Conservation (phyloP, 2,797 vertebrate genomes). For the Bovichtus variegatus region DNA sequence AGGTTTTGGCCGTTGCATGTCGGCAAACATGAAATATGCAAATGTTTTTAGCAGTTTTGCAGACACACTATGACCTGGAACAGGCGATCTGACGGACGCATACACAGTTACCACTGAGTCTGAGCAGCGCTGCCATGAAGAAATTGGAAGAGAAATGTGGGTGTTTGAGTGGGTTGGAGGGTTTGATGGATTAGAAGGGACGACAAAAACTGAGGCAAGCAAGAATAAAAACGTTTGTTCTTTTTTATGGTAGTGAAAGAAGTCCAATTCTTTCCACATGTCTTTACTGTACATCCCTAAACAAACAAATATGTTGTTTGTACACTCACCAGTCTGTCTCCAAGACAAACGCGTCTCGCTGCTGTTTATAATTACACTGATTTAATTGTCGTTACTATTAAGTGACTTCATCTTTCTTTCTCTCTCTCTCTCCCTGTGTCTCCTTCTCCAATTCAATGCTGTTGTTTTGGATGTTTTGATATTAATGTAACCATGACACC, state of each 20-base stretch:
- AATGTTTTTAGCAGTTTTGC: constrained; percentile 64
- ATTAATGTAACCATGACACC: constrained; percentile 81
- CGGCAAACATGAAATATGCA: constrained; percentile 73
- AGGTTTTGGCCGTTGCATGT: constrained; percentile 53
- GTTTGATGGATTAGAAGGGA: constrained; percentile 60
- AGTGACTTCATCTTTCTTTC: constrained; percentile 69
- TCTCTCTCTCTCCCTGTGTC: constrained; percentile 23
- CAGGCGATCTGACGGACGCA: constrained; percentile 39
- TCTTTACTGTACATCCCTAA: constrained; percentile 52
- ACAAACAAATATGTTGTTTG: constrained; percentile 77
- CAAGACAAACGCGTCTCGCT: constrained; percentile 47
- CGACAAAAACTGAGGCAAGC: constrained; percentile 47
- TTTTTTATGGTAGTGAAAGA: constrained; percentile 42
- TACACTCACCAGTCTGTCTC: constrained; percentile 53
- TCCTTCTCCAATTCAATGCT: constrained; percentile 48
- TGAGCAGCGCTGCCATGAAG: constrained; percentile 53
- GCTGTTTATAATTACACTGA: constrained; percentile 71
- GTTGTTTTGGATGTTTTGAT: constrained; percentile 79
- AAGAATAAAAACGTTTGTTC: constrained; percentile 50
- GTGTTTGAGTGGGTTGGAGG: constrained; percentile 17
- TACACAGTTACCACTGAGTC: constrained; percentile 59
- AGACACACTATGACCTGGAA: constrained; percentile 45
- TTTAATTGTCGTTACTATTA: constrained; percentile 71
- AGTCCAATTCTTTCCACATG: constrained; percentile 63
- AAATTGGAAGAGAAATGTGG: constrained; percentile 50